A percentile compares a stretch with the other conserved stretches of the same genome.
phyloP scores from a whole-genome alignment of 2,113 vertebrate genomes.

The Gymnarchus niloticus region DNA sequence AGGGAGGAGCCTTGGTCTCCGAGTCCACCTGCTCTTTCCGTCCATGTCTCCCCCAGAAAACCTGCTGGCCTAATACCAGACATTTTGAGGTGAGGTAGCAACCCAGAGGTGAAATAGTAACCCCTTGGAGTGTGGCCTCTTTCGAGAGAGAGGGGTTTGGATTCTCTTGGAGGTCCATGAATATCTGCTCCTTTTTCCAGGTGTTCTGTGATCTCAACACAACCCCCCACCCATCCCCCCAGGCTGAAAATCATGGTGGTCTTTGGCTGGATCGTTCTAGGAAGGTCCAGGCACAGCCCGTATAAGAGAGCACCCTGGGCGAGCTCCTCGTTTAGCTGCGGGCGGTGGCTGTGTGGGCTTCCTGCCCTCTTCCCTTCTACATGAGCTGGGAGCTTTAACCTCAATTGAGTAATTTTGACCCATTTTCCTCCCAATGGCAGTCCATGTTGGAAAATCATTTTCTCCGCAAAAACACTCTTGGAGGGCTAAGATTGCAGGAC shows the following conservation, averaged over 20 bases:
- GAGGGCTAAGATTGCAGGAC: background rate
- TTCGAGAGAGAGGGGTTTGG: too few relatives aligned
- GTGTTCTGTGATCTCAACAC: background rate
- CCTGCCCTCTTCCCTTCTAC: background rate
- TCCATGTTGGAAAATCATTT: conserved; percentile 14
- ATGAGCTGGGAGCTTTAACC: background rate
- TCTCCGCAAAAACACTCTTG: conserved; percentile 10
- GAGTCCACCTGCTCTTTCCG: too few relatives aligned
- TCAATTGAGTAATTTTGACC: conserved; percentile 19
- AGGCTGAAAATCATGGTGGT: background rate
- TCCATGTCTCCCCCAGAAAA: too few relatives aligned
- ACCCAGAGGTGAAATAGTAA: too few relatives aligned
- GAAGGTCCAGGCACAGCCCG: background rate
- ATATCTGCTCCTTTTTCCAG: too few relatives aligned
- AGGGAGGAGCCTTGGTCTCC: too few relatives aligned
- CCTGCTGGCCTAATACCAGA: too few relatives aligned
- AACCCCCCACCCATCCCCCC: background rate
- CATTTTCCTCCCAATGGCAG: background rate
- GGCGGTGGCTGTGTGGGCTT: background rate
- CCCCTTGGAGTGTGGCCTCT: too few relatives aligned
- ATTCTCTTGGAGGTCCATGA: too few relatives aligned
- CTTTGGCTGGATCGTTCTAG: background rate
- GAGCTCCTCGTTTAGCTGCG: too few relatives aligned
- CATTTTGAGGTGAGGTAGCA: too few relatives aligned
- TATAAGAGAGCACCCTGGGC: background rate